Evolutionary conservation across 1,140 invertebrate species (phyloP).

Genomic region (Parasteatoda tepidariorum): DNA sequence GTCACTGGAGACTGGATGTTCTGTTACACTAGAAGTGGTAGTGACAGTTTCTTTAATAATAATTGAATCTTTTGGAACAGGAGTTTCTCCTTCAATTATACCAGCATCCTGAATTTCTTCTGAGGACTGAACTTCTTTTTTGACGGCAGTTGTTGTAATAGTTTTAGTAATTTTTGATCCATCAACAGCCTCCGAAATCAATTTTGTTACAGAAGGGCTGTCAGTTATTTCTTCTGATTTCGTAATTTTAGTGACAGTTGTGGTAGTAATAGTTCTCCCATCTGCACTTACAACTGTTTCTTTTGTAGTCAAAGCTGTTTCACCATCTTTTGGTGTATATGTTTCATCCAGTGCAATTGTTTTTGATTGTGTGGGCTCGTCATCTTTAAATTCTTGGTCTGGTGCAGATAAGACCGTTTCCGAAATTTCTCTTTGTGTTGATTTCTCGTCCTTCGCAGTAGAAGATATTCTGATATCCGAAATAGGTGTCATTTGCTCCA

Average conservation of each 20-base stretch:
- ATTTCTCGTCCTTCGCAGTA: not conserved
- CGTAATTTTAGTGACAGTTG: not conserved
- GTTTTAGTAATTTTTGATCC: not conserved
- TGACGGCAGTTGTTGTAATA: not conserved
- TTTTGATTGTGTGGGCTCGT: not conserved
- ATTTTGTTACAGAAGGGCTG: not conserved
- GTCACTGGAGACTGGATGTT: too few species aligned
- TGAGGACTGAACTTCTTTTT: not conserved
- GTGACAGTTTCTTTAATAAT: not conserved
- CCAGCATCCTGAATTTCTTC: not conserved
- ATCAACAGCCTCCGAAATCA: not conserved
- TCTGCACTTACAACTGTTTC: not conserved
- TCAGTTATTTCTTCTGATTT: not conserved
- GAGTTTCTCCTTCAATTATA: not conserved
- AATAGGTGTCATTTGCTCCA: not conserved
- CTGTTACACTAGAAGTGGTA: too few species aligned
- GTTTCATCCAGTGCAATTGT: not conserved
- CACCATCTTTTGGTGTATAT: not conserved
- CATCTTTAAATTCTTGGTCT: not conserved
- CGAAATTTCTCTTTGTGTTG: too few species aligned
- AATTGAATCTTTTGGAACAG: not conserved
- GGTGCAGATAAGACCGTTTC: not conserved
- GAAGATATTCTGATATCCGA: not conserved
- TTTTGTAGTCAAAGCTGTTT: not conserved
- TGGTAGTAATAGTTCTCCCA: not conserved